Evolutionary conservation across 2,797 vertebrate species (phyloP), one percentile per base, ranked within the genome.

Genomic region (Hydrolagus colliei): DNA sequence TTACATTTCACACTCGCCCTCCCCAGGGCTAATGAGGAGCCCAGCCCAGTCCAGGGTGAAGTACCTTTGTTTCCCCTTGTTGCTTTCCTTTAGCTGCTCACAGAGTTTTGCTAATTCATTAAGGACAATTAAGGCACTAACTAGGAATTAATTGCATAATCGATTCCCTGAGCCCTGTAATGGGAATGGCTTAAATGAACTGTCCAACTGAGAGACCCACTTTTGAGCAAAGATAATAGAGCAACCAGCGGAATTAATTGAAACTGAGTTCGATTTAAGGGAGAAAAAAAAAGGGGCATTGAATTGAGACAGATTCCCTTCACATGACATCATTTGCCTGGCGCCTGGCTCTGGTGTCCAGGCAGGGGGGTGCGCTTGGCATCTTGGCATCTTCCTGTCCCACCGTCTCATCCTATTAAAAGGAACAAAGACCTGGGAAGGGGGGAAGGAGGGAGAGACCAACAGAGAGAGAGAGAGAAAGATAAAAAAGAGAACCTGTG

Each of bases 231-330:
- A 92, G 90, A 95, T 94, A 96, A 95, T 94, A 93, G 91, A 93
- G 91, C 92, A 94, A 94, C 0, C 91, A 93, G 96, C 93, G 93
- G 95, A 96, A 96, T 94, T 96, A 97, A 96, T 95, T 92, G 93
- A 93, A 92, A 93, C 93, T 95, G 95, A 95, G 87, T 86, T 82
- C 5, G 85, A 87, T 87, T 86, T 52, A 52, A 52, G 41, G 27
- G 27, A 27, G 27, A 27, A 27, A 52, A 52, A 52, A 87, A n/a
- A 87, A 87, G 91, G 91, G 91, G 91, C 93, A 89, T 95, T 95
- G 94, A 88, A 88, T 94, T 94, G 92, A 92, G 94, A 71, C 32
- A 68, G 79, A 18, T 27, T 84, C 41, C 41, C 71, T 84, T 84
- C 79, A 84, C 79, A 95, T 94, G 94, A 95, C 95, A 95, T 95